phyloP scores from a whole-genome alignment of 2,113 vertebrate genomes.

The Anolis sagrei region DNA sequence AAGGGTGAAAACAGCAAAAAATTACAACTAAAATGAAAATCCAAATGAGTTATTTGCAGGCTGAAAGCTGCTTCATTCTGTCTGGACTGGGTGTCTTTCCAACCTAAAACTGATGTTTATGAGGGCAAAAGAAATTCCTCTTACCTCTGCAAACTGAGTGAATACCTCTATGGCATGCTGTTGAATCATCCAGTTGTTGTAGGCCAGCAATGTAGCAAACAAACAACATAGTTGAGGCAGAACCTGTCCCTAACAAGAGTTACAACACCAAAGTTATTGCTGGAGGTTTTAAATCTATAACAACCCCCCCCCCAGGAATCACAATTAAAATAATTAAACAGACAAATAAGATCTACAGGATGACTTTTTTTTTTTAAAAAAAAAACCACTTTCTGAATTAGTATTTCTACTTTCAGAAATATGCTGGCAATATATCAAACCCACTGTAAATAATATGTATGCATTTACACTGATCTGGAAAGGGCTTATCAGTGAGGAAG shows the following conservation, averaged over 20 bases:
- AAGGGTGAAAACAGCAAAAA: not conserved
- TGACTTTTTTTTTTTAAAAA: not conserved
- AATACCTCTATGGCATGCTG: conserved; percentile 91
- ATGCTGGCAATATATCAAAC: not conserved
- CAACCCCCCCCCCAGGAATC: no score
- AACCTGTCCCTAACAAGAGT: conserved; percentile 80
- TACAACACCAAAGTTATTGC: not conserved
- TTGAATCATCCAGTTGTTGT: conserved; percentile 85
- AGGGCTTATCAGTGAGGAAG: no score
- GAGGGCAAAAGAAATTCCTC: not conserved
- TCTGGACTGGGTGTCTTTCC: no score
- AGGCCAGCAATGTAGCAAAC: conserved; percentile 83
- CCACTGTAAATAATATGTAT: not conserved
- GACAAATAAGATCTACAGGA: not conserved
- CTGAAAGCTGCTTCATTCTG: not conserved
- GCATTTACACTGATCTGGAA: not conserved
- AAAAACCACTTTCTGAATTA: not conserved
- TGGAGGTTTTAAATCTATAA: no score
- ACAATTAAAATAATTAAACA: no score
- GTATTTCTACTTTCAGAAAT: not conserved
- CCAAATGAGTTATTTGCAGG: not conserved
- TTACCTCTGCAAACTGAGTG: conserved; percentile 91
- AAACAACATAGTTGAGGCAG: conserved; percentile 80
- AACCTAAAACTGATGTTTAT: not conserved
- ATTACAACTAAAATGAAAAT: not conserved